Conservation (phyloP, 2,888 invertebrate genomes). For the Pelosia muscerda region DNA sequence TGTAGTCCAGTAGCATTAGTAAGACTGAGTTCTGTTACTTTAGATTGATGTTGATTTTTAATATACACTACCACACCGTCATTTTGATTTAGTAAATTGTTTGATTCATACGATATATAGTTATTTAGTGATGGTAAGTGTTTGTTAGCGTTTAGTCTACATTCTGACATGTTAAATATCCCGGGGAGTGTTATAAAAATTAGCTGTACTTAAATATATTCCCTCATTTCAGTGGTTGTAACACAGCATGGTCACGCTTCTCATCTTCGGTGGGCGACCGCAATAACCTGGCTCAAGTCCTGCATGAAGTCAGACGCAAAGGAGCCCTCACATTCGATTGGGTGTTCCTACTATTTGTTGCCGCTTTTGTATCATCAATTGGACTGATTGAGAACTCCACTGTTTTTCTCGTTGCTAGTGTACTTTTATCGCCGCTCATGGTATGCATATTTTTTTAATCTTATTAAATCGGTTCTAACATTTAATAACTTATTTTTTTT, state of each 20-base stretch:
- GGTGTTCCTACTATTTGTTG: constrained; percentile 89
- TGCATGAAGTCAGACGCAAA: constrained; percentile 89
- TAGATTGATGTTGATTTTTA: too few species aligned
- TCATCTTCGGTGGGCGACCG: constrained; percentile 89
- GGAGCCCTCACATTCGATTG: constrained; percentile 92
- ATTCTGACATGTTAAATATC: too few species aligned
- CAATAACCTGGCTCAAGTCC: constrained; percentile 90
- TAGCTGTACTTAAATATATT: too few species aligned
- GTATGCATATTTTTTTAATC: constrained; percentile 70
- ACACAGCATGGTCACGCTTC: constrained; percentile 87
- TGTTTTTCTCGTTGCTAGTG: constrained; percentile 91
- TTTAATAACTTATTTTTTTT: too few species aligned
- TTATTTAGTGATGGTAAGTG: too few species aligned
- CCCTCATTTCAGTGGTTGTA: constrained; percentile 45
- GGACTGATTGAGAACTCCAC: constrained; percentile 92
- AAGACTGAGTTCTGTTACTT: too few species aligned
- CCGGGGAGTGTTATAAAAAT: too few species aligned
- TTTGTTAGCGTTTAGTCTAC: too few species aligned
- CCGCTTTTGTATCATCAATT: constrained; percentile 91
- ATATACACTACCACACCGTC: too few species aligned
- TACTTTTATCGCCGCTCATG: constrained; percentile 94
- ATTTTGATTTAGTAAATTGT: too few species aligned
- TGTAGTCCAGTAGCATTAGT: too few species aligned
- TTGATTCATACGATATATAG: too few species aligned
- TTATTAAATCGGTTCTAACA: background rate